phyloP scores from a whole-genome alignment of 2,888 invertebrate species.

The Enchytraeus crypticus region DNA sequence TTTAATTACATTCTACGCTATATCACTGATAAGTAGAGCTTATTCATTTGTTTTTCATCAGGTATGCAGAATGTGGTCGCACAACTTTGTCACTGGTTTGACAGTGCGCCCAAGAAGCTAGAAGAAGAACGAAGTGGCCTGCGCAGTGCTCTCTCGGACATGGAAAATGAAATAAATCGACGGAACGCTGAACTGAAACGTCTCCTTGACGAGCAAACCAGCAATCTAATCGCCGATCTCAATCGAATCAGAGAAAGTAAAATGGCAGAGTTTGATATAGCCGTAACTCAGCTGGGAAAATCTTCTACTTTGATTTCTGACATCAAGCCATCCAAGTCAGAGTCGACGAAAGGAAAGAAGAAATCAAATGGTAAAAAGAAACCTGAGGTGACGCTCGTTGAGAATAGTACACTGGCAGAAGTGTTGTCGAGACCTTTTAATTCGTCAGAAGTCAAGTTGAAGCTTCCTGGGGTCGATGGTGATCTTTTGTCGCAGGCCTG shows the following conservation, averaged over 20 bases:
- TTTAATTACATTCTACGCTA: no score
- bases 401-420: no score
- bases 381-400: no score
- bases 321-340: not conserved
- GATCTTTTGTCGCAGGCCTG: no score
- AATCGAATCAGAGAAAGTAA: not conserved
- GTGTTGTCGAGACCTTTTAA: no score
- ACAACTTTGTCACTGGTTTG: not conserved
- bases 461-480: no score
- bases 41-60: not conserved
- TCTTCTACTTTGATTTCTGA: no score
- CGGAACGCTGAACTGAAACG: not conserved
- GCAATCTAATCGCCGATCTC: not conserved
- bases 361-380: no score
- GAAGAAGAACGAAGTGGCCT: not conserved
- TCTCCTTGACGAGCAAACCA: not conserved
- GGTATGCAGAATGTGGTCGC: not conserved
- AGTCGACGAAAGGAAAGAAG: not conserved
- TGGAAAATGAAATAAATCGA: not conserved
- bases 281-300: not conserved
- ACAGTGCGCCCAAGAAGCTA: not conserved
- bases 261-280: not conserved
- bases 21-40: no score
- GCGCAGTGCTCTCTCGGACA: not conserved
- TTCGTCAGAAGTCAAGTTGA: no score